Percentiles rank a stretch among this genome's conserved stretches.
These are phyloP conservation scores for Colossoma macropomum DNA, from an alignment of 2,113 vertebrate species.

Conservation along the genomic window DNA sequence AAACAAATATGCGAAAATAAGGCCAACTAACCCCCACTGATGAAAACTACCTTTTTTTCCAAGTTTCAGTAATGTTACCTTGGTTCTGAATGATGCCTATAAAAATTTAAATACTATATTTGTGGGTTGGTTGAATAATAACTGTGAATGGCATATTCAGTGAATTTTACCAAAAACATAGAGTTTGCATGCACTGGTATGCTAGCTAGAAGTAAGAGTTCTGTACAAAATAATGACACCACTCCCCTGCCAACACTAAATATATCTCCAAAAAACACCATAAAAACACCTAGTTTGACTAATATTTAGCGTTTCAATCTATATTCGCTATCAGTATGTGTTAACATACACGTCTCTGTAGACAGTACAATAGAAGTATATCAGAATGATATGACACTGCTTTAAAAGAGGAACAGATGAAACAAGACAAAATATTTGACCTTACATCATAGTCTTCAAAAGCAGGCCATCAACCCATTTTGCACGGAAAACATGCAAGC, in stretches of 20 bases:
- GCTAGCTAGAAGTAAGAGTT: not conserved
- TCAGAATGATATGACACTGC: not conserved
- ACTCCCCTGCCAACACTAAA: not conserved
- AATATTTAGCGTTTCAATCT: not conserved
- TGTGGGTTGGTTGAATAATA: no score
- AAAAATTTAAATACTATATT: no score
- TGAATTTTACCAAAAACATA: no score
- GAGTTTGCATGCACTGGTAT: not conserved
- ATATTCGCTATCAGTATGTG: not conserved
- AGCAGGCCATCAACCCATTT: conserved; percentile 32
- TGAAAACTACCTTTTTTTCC: no score
- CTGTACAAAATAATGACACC: not conserved
- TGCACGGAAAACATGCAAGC: conserved; percentile 15
- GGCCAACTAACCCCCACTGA: no score
- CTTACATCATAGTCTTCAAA: conserved; percentile 18
- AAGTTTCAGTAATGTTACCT: no score
- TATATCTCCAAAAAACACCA: not conserved
- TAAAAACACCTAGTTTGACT: not conserved
- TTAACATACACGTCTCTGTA: no score
- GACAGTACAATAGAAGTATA: no score
- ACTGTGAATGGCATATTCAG: no score
- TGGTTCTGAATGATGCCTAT: no score
- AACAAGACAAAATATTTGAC: conserved; percentile 20
- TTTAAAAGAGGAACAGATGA: not conserved
- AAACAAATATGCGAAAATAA: no score